Base-by-base conservation (phyloP, 2,797 vertebrate genomes). In the Myotis daubentonii region DNA sequence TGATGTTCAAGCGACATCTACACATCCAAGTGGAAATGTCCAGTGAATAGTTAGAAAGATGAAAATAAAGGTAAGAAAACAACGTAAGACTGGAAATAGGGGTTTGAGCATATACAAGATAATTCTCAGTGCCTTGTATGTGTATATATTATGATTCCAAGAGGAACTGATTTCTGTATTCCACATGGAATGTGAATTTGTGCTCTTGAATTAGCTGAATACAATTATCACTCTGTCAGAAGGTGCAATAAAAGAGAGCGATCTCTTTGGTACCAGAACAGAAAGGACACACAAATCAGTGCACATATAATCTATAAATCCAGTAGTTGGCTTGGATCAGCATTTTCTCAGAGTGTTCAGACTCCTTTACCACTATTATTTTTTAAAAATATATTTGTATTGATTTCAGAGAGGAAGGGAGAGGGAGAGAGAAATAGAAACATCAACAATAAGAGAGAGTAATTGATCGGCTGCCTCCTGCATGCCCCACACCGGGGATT, bases 81-180 rank as follows among this genome's bases (percentile, higher is more conserved):
- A 70, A 10, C 3, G 3, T 8, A 65, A 19, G 68, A 55, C 15
- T 70, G 28, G 80, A 93, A 75, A 70, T 6, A 17, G 1, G 53
- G 33, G 33, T 78, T 72, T 47, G 44, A 94, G 89, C 6, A 47
- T 2, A 38, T 0, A 49, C 71, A 44, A 70, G 17, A 2, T 30
- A 72, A 68, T 75, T 81, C 36, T 89, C 79, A 87, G 25, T 30
- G 47, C 75, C 11, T 53, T 68, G 8, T 15, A 7, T 15, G 11
- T 75, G 92, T 71, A 23, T 25, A 11, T 8, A 7, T 13, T 70
- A 85, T 17, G 30, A 76, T 51, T n/a, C 38, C 2, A 36, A 55
- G 76, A 91, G 25, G 60, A 68, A 55, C 41, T 65, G 30, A 82
- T 75, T 87, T 83, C 75, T 84, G 9, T 36, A 15, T 62, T 87